Evolutionary conservation across 2,113 vertebrate genomes (phyloP).

Genomic region (Hypanus sabinus): DNA sequence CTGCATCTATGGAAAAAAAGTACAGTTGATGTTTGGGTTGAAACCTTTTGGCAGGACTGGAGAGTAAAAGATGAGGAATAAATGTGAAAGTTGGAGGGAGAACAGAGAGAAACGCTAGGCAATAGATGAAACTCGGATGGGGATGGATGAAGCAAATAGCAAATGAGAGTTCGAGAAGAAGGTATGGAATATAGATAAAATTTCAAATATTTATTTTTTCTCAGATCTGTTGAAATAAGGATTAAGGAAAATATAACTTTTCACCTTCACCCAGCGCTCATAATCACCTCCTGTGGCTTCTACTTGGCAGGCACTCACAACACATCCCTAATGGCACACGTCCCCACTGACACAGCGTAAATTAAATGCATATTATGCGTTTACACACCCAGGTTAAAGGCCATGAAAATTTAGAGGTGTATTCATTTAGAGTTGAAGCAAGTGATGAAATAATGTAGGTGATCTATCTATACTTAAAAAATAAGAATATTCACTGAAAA

Average conservation of each 20-base stretch:
- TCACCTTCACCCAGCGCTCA: no score
- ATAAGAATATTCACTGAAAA: neutral
- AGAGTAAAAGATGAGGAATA: no score
- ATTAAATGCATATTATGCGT: neutral
- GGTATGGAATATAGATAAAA: neutral
- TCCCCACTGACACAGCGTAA: neutral
- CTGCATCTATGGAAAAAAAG: no score
- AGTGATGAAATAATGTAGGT: neutral
- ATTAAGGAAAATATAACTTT: neutral
- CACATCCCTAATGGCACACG: neutral
- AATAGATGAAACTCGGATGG: no score
- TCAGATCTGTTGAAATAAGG: neutral
- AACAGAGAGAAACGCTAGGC: no score
- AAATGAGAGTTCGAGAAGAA: neutral
- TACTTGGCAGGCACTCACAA: neutral
- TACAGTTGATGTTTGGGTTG: no score
- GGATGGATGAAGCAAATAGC: neutral
- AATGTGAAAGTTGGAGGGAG: no score
- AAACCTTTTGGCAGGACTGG: no score
- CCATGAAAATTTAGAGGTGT: neutral
- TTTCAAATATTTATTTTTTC: neutral
- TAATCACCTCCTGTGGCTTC: neutral
- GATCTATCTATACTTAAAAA: neutral
- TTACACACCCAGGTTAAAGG: neutral
- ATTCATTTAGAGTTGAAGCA: neutral